phyloP scores from a whole-genome alignment of 35 echinoderm and acorn worm genomes.

The Heliocidaris erythrogramma region DNA sequence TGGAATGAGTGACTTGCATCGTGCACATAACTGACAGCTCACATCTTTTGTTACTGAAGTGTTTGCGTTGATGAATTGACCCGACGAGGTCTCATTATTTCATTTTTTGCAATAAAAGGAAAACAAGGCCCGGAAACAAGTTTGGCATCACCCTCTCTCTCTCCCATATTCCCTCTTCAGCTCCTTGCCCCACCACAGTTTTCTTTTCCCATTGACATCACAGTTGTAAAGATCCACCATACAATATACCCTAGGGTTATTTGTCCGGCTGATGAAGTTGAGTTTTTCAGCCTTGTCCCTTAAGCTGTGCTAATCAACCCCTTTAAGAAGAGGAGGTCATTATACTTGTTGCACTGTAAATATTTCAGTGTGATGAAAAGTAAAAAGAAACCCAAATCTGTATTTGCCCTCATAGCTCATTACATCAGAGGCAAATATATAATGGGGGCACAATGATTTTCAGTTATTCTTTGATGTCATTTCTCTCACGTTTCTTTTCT shows the following conservation, averaged over 20 bases:
- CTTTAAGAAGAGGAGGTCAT: constrained; percentile 23
- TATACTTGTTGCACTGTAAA: constrained; percentile 45
- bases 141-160: neutral
- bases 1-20: neutral
- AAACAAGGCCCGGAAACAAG: constrained; percentile 40
- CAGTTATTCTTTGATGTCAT: neutral
- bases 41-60: constrained; percentile 15
- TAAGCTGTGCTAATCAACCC: constrained; percentile 27
- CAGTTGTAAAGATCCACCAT: neutral
- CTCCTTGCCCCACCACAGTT: neutral
- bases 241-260: neutral
- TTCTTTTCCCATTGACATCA: neutral
- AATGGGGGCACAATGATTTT: neutral
- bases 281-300: neutral
- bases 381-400: neutral
- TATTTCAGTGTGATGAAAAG: constrained; percentile 18
- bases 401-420: neutral
- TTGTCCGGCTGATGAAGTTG: neutral
- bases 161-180: neutral
- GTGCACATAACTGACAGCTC: constrained; percentile 14
- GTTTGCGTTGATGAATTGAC: constrained; percentile 4
- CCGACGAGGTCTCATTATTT: constrained; percentile 37
- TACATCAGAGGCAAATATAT: neutral
- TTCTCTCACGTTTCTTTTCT: neutral
- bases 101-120: constrained; percentile 36